phyloP scores from a whole-genome alignment of 1,140 invertebrate species.

The Trichonephila inaurata region DNA sequence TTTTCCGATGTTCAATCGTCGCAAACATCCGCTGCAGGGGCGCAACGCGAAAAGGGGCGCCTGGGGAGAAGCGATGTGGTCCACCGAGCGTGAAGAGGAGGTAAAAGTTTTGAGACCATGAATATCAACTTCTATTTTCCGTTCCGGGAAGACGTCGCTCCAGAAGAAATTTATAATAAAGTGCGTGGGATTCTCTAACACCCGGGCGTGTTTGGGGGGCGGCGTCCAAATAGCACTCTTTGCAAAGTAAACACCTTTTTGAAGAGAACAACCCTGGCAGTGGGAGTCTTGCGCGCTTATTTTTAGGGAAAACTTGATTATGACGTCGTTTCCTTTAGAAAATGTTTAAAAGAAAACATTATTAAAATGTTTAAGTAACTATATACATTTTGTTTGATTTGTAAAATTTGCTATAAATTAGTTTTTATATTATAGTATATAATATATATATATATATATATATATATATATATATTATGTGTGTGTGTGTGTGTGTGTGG shows the following conservation, averaged over 20 bases:
- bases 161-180: constrained; percentile 57
- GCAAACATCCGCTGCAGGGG: constrained; percentile 20
- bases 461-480: no score
- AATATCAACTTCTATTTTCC: constrained; percentile 62
- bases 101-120: constrained; percentile 22
- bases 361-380: no score
- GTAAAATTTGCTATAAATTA: no score
- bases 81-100: constrained; percentile 29
- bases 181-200: constrained; percentile 22
- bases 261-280: not conserved
- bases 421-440: no score
- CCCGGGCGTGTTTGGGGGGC: not conserved
- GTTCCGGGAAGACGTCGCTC: constrained; percentile 6
- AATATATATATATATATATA: no score
- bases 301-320: no score
- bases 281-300: no score
- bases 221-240: not conserved
- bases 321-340: no score
- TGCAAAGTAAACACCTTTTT: not conserved
- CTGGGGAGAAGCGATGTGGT: constrained; percentile 18
- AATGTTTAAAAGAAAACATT: no score
- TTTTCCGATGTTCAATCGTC: constrained; percentile 30
- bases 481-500: no score
- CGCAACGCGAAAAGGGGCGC: constrained; percentile 9
- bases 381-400: no score